phyloP scores from a whole-genome alignment of 2,113 vertebrate genomes.

The Oryzias melastigma region DNA sequence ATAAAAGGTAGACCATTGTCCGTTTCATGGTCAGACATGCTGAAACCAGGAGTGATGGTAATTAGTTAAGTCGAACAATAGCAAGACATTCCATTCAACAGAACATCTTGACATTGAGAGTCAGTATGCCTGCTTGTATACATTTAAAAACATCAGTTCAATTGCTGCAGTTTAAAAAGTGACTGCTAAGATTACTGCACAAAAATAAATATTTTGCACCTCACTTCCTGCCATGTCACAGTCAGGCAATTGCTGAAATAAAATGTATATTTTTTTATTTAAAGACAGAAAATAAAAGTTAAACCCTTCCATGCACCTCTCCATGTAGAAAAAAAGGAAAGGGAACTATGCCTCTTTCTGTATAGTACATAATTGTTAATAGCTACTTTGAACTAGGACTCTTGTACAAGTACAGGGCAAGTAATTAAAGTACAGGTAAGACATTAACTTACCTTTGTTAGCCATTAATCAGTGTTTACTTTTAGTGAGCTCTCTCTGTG shows the following conservation, averaged over 20 bases:
- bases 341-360: constrained; percentile 50
- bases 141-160: too few species aligned
- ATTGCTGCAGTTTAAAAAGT: too few species aligned
- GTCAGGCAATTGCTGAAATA: too few species aligned
- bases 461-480: constrained; percentile 84
- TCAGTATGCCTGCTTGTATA: constrained; percentile 4
- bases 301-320: too few species aligned
- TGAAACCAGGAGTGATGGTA: constrained; percentile 39
- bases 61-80: constrained; percentile 32
- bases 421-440: constrained; percentile 83
- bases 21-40: constrained; percentile 47
- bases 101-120: constrained; percentile 4
- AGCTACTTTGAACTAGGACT: constrained; percentile 70
- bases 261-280: too few species aligned
- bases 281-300: background rate
- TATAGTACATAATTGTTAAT: constrained; percentile 74
- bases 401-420: constrained; percentile 69
- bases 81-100: constrained; percentile 15
- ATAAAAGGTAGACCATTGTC: constrained; percentile 31
- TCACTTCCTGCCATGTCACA: too few species aligned
- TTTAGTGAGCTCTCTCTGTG: constrained; percentile 71
- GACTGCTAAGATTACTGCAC: too few species aligned
- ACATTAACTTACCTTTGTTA: constrained; percentile 84
- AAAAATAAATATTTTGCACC: too few species aligned
- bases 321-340: constrained; percentile 26